These are phyloP conservation scores for Prochilodus magdalenae DNA, from an alignment of 2,113 vertebrate species.

Conservation along the genomic window DNA sequence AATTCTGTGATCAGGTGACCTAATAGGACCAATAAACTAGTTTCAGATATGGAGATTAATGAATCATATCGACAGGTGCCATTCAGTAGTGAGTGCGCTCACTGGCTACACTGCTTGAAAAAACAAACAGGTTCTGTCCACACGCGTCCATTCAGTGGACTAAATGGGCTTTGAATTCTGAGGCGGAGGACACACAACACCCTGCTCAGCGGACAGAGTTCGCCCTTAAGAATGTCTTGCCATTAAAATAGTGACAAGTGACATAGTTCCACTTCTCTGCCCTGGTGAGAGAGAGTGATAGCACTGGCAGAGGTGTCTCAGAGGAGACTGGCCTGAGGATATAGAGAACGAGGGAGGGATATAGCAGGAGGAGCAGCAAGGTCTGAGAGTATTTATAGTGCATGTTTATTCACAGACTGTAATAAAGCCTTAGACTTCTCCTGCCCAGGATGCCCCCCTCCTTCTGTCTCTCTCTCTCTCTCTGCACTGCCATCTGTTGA, in stretches of 20 bases:
- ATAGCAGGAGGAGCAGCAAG: conserved; percentile 37
- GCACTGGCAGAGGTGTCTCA: neutral
- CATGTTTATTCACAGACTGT: conserved; percentile 79
- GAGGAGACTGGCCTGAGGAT: conserved; percentile 21
- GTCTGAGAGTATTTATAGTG: conserved; percentile 76
- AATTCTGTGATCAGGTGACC: too few relatives aligned
- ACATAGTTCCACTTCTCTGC: neutral
- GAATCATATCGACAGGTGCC: neutral
- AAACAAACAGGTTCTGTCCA: too few relatives aligned
- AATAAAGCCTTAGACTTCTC: conserved; percentile 73
- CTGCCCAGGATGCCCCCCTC: conserved; percentile 58
- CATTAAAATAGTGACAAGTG: conserved; percentile 33
- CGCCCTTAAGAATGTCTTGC: neutral
- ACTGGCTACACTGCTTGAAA: neutral
- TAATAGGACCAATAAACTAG: too few relatives aligned
- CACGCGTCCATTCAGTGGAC: neutral
- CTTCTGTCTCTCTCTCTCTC: conserved; percentile 54
- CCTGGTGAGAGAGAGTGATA: neutral
- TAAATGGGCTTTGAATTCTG: neutral
- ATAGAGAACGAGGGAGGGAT: conserved; percentile 20
- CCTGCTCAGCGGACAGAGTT: neutral
- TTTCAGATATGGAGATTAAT: too few relatives aligned
- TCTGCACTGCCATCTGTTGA: conserved; percentile 61
- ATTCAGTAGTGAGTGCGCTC: neutral
- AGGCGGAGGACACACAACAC: conserved; percentile 1